Evolutionary conservation across 2,113 vertebrate species (phyloP).

Genomic region (Perca flavescens): DNA sequence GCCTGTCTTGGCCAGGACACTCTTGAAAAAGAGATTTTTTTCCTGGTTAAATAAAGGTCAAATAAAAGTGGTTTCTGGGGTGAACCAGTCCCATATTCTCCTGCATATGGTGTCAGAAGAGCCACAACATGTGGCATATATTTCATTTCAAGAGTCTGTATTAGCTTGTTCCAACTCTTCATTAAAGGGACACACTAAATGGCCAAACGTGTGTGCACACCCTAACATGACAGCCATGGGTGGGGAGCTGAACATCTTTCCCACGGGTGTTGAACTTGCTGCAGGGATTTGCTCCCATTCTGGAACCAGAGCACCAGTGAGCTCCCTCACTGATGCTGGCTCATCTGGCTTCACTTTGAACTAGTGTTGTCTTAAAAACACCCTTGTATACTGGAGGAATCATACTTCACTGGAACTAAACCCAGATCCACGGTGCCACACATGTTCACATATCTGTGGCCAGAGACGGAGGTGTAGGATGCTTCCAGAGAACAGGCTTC

Average conservation of each 20-base stretch:
- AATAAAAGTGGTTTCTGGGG: background rate
- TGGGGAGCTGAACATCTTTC: background rate
- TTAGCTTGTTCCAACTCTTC: background rate
- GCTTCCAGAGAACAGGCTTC: background rate
- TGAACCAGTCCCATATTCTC: background rate
- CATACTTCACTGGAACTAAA: background rate
- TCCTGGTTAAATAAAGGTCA: too few species aligned
- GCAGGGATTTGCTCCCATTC: background rate
- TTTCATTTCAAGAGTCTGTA: background rate
- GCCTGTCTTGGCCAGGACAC: too few species aligned
- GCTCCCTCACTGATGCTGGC: background rate
- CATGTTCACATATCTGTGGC: background rate
- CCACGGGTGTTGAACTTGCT: background rate
- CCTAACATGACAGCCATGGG: background rate
- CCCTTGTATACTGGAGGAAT: background rate
- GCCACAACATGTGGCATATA: background rate
- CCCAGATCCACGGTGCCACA: background rate
- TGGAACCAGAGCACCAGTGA: background rate
- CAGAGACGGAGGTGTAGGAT: background rate
- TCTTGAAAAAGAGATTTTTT: too few species aligned
- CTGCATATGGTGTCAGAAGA: background rate
- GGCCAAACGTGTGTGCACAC: background rate
- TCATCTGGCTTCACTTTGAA: background rate
- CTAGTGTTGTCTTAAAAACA: background rate
- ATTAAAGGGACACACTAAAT: background rate